Base-by-base conservation (phyloP, 2,113 vertebrate genomes). In the Rynchops niger region DNA sequence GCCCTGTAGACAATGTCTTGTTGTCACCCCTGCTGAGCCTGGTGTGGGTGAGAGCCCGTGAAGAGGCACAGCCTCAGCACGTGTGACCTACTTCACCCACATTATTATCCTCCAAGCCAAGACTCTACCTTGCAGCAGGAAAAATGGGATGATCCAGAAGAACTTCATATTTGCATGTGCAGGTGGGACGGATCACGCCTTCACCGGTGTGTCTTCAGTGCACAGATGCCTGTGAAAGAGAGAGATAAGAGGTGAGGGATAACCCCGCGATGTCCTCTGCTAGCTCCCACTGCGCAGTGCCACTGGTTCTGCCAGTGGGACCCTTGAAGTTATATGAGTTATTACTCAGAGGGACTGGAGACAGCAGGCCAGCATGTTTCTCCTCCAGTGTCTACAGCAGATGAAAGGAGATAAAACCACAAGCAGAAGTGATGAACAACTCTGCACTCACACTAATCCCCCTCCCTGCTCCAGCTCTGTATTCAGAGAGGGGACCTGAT, bases 61-160 rank as follows among this genome's bases (percentile, higher is more conserved):
- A 45, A 22, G 53, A 82, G 26, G 32, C 29, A 15, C 29, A 36
- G 69, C 17, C 73, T 45, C 18, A 22, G 58, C 50, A 88, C 1
- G 4, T 20, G 29, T 22, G n/a, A 58, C 45, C 66, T 49, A 5
- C 69, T 93, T 49, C 30, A 83, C 58, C 50, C 45, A 50, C 18
- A 15, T 29, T 15, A 2, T 12, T 8, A 16, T 27, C 42, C 45
- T 50, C 50, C 30, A 30, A 78, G 45, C 22, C 71, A 86, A 63
- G 66, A 74, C 55, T 82, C 71, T 92, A 98, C 97, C 97, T 91
- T 94, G 95, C 58, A 97, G 58, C 53, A 98, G 59, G 27, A 97
- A 76, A 84, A 95, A 93, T 47, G 86, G 76, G 38, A 96, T 84
- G 58, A 96, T 90, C 94, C 94, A 97, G 42, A 97, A 82, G 25